Conservation (phyloP, 2,888 invertebrate species). For the Unio delphinus region DNA sequence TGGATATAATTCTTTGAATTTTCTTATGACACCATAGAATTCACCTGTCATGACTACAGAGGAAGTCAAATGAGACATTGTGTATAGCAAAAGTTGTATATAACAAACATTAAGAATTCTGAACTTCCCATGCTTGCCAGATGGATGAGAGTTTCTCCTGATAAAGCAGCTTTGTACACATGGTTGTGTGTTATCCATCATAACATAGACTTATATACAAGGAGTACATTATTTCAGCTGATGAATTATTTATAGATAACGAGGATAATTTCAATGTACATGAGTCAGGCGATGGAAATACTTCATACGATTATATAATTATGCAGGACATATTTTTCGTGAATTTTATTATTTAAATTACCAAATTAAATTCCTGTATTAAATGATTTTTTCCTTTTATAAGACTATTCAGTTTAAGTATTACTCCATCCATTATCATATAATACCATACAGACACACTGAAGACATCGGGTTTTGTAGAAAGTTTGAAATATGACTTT, state of each 20-base stretch:
- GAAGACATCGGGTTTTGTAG: too few relatives aligned
- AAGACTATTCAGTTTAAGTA: too few relatives aligned
- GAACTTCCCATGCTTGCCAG: slow-evolving; percentile 12
- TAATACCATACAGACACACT: too few relatives aligned
- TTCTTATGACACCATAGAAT: slow-evolving; percentile 15
- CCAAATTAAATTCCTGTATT: too few relatives aligned
- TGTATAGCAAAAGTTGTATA: slow-evolving; percentile 9
- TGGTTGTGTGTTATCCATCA: slow-evolving; percentile 12
- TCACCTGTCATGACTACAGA: not conserved
- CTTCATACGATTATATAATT: too few relatives aligned
- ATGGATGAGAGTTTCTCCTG: slow-evolving; percentile 5
- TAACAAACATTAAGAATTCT: slow-evolving; percentile 23
- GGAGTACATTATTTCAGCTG: not conserved
- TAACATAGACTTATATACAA: slow-evolving; percentile 14
- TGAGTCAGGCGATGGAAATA: too few relatives aligned
- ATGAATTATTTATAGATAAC: not conserved
- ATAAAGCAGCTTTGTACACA: slow-evolving; percentile 1
- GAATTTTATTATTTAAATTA: too few relatives aligned
- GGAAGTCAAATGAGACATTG: slow-evolving; percentile 6
- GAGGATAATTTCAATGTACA: too few relatives aligned
- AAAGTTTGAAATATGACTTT: too few relatives aligned
- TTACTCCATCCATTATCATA: too few relatives aligned
- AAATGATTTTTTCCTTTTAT: too few relatives aligned
- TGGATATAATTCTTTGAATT: slow-evolving; percentile 8
- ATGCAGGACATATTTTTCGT: too few relatives aligned